These are phyloP conservation scores for Sebastes ruberrimus DNA, from an alignment of 2,797 vertebrate species.

Conservation along the genomic window DNA sequence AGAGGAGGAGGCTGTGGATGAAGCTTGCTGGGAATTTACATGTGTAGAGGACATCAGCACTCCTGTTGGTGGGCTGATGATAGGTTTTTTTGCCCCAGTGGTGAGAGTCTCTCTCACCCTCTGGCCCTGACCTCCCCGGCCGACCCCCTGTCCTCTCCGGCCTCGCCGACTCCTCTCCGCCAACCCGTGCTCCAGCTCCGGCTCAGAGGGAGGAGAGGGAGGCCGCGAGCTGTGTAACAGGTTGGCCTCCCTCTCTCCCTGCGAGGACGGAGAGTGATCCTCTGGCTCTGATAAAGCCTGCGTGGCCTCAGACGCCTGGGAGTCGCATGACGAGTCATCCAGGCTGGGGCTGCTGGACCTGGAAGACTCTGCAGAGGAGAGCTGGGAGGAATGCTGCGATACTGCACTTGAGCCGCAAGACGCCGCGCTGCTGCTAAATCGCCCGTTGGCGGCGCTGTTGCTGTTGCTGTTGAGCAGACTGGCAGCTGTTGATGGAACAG, in stretches of 20 bases:
- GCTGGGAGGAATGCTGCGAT: conserved; percentile 96
- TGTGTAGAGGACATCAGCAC: conserved; percentile 88
- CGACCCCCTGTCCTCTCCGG: conserved; percentile 84
- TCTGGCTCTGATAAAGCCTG: conserved; percentile 90
- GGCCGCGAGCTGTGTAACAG: conserved; percentile 79
- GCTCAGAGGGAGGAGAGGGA: conserved; percentile 87
- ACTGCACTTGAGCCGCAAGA: conserved; percentile 96
- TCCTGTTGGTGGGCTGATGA: conserved; percentile 83
- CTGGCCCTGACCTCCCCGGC: conserved; percentile 80
- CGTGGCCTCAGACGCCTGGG: conserved; percentile 94
- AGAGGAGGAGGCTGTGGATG: conserved; percentile 87
- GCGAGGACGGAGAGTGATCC: conserved; percentile 87
- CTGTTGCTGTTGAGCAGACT: conserved; percentile 75
- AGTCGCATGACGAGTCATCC: conserved; percentile 95
- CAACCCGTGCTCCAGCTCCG: conserved; percentile 85
- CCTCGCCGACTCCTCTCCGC: conserved; percentile 79
- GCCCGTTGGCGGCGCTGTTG: conserved; percentile 79
- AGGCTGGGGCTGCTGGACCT: conserved; percentile 96
- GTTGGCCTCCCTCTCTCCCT: conserved; percentile 76
- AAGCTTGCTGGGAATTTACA: conserved; percentile 86
- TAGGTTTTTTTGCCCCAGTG: conserved; percentile 78
- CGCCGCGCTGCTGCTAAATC: conserved; percentile 87
- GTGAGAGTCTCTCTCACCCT: conserved; percentile 80
- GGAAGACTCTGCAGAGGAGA: conserved; percentile 96
- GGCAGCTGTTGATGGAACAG: conserved; percentile 44